phyloP scores from a whole-genome alignment of 2,797 vertebrate species.

The Tarsius wallacei region DNA sequence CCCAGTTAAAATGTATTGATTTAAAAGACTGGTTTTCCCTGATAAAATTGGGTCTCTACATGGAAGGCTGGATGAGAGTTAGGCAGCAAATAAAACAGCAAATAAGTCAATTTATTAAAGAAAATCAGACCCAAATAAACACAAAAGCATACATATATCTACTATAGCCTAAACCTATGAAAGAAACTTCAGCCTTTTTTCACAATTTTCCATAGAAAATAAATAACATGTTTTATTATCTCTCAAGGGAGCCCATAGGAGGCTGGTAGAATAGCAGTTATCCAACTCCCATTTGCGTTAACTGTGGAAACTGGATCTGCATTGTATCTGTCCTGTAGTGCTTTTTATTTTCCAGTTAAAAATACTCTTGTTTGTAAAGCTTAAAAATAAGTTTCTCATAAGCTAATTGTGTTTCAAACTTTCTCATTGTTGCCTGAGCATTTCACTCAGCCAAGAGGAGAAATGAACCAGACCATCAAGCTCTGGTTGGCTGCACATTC shows the following conservation, averaged over 20 bases:
- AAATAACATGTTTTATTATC: not conserved
- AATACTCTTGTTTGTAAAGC: not conserved
- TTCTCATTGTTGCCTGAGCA: not conserved
- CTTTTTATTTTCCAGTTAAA: not conserved
- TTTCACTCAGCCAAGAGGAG: not conserved
- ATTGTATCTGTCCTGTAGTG: not conserved
- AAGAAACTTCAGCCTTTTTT: not conserved
- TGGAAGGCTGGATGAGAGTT: not conserved
- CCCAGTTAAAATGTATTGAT: not conserved
- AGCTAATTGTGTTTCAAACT: not conserved
- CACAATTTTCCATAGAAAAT: not conserved
- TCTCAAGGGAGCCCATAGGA: not conserved
- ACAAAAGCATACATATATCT: not conserved
- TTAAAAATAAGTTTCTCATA: slow-evolving; percentile 43
- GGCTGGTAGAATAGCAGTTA: fast-evolving
- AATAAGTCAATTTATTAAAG: not conserved
- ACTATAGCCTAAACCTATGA: not conserved
- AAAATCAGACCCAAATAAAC: not conserved
- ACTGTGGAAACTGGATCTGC: not conserved
- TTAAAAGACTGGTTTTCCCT: not conserved
- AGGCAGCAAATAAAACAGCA: not conserved
- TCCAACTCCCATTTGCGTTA: not conserved
- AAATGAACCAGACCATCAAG: not conserved
- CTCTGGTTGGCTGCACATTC: not conserved
- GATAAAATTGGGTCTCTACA: not conserved